Evolutionary conservation across 2,113 vertebrate genomes (phyloP).

Genomic region (Bostrychus sinensis): DNA sequence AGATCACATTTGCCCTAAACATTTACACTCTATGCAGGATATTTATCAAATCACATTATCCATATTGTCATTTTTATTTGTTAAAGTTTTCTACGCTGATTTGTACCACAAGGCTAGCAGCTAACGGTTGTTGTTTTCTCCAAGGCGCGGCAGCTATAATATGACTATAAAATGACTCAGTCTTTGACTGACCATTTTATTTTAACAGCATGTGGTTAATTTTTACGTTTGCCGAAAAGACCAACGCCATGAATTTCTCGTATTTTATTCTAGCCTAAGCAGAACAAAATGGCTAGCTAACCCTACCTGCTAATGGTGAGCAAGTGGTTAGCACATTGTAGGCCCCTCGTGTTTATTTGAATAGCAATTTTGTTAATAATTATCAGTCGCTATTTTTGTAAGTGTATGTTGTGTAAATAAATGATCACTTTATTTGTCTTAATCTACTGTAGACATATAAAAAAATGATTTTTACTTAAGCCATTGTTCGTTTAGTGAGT

Average conservation of each 20-base stretch:
- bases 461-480: neutral
- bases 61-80: neutral
- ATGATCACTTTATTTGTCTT: too few species aligned
- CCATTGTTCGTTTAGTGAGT: neutral
- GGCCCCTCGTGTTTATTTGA: neutral
- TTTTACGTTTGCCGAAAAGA: neutral
- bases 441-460: too few species aligned
- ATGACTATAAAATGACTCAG: too few species aligned
- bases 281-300: neutral
- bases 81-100: neutral
- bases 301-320: too few species aligned
- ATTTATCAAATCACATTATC: neutral
- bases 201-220: neutral
- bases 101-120: neutral
- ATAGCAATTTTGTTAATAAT: neutral
- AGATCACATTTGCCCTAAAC: constrained; percentile 1
- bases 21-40: neutral
- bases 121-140: neutral
- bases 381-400: too few species aligned
- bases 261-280: neutral
- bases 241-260: neutral
- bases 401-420: too few species aligned
- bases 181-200: too few species aligned
- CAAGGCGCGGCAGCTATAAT: neutral
- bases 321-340: neutral